Evolutionary conservation across 2,797 vertebrate species (phyloP).

Genomic region (Gobionotothen gibberifrons): DNA sequence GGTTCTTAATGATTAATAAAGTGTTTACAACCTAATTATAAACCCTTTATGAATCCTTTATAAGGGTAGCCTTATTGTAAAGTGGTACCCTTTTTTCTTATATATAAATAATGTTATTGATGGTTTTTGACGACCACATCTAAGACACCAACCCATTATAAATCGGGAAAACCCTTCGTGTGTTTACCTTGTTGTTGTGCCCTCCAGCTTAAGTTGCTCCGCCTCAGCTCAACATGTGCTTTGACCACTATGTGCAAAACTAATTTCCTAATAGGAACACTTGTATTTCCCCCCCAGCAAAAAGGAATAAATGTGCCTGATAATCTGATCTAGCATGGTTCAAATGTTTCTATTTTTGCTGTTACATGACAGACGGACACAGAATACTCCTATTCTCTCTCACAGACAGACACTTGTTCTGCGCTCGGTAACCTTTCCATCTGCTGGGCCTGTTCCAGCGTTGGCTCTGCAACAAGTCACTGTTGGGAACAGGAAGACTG

Average conservation of each 20-base stretch:
- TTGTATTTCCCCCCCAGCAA: conserved; percentile 7
- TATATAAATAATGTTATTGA: too few relatives aligned
- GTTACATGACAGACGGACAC: conserved; percentile 29
- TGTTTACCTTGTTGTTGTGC: neutral
- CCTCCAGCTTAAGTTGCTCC: neutral
- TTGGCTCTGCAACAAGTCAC: conserved; percentile 42
- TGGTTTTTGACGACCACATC: neutral
- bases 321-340: conserved; percentile 15
- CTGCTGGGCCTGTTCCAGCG: conserved; percentile 40
- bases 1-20: too few relatives aligned
- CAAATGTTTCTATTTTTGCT: conserved; percentile 1
- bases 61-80: too few relatives aligned
- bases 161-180: conserved; percentile 2
- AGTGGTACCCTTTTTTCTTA: too few relatives aligned
- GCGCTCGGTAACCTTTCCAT: conserved; percentile 36
- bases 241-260: conserved; percentile 29
- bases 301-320: conserved; percentile 16
- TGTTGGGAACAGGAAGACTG: conserved; percentile 47
- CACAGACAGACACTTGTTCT: conserved; percentile 42
- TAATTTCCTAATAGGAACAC: conserved; percentile 22
- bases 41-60: too few relatives aligned
- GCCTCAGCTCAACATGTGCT: conserved; percentile 43
- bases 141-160: neutral
- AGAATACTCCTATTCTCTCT: conserved; percentile 29
- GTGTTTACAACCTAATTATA: too few relatives aligned